These are phyloP conservation scores for Odontomyia ornata DNA, from an alignment of 2,888 invertebrate species.

Conservation along the genomic window DNA sequence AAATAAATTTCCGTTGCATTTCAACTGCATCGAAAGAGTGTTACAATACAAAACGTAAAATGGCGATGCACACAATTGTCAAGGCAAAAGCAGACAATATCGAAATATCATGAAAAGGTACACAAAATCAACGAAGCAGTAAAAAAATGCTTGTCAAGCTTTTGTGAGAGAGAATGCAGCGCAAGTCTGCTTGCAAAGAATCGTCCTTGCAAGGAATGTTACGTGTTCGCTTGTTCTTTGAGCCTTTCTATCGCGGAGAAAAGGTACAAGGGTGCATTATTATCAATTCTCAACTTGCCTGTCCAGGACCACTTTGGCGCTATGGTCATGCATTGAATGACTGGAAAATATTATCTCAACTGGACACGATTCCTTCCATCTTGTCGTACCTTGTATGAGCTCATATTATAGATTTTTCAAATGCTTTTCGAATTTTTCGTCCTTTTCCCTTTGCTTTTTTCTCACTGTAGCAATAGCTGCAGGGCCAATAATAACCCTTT, in stretches of 20 bases:
- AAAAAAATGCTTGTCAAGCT: neutral
- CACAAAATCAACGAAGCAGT: neutral
- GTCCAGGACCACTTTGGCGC: neutral
- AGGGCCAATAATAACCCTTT: conserved; percentile 19
- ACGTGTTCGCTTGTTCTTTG: neutral
- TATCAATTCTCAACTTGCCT: conserved; percentile 16
- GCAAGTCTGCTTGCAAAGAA: neutral
- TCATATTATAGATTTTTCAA: too few relatives aligned
- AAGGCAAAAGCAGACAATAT: neutral
- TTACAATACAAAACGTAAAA: neutral
- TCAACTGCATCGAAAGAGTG: conserved; percentile 1
- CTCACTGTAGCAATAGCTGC: neutral
- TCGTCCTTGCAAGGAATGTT: neutral
- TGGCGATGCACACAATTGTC: conserved; percentile 14
- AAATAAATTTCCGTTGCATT: conserved; percentile 40
- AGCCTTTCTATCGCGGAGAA: neutral
- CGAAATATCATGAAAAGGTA: conserved; percentile 2
- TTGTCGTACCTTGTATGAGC: neutral
- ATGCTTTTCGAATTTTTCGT: neutral
- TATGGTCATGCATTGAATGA: neutral
- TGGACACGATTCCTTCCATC: neutral
- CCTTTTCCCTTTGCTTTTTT: neutral
- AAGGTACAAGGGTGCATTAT: conserved; percentile 10
- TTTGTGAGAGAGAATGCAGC: neutral
- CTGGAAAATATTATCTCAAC: neutral